Percentiles rank a stretch among this genome's conserved stretches.
Conservation (phyloP, 2,797 vertebrate species). For the Artibeus jamaicensis region DNA sequence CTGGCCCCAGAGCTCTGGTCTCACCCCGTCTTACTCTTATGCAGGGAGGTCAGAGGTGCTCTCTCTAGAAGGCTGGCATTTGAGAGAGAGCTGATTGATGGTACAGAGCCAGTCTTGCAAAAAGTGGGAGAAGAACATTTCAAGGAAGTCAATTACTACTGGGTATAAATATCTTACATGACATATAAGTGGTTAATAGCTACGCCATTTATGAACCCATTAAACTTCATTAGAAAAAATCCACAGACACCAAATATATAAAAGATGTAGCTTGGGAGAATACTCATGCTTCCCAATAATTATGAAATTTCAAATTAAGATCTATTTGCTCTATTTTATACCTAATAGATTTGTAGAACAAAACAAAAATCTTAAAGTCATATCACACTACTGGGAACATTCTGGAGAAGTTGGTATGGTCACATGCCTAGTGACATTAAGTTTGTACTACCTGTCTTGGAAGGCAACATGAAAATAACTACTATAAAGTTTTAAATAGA, state of each 20-base stretch:
- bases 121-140: neutral
- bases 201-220: neutral
- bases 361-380: neutral
- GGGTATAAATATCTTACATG: neutral
- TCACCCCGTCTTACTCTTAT: neutral
- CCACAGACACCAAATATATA: neutral
- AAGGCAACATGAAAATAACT: constrained; percentile 15
- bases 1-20: neutral
- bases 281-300: neutral
- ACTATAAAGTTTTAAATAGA: neutral
- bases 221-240: constrained; percentile 10
- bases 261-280: neutral
- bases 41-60: neutral
- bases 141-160: neutral
- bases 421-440: neutral
- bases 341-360: neutral
- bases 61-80: neutral
- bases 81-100: neutral
- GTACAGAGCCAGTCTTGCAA: neutral
- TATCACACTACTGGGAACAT: neutral
- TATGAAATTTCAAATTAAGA: constrained; percentile 31
- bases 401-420: neutral
- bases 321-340: neutral
- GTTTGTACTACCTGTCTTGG: neutral
- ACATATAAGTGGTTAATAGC: neutral